Percentiles rank a stretch among this genome's conserved stretches.
Conservation (phyloP, 2,113 vertebrate species). For the Microtus montanus region DNA sequence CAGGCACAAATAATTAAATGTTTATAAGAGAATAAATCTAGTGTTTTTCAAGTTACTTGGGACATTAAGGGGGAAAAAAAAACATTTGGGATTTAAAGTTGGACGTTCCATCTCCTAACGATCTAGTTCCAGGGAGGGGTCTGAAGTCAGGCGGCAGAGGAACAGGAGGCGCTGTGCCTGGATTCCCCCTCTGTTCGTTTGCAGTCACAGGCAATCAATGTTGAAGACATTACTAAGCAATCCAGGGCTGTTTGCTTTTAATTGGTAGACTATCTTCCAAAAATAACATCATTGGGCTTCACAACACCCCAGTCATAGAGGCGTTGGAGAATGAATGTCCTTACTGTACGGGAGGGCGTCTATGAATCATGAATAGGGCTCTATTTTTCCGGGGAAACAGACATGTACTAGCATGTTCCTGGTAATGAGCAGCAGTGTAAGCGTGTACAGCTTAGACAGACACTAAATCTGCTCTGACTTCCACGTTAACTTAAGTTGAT, state of each 20-base stretch:
- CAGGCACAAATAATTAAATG: conserved; percentile 59
- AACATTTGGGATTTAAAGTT: not conserved
- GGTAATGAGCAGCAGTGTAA: conserved; percentile 69
- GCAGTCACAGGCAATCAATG: conserved; percentile 61
- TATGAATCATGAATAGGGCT: conserved; percentile 75
- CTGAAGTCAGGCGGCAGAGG: not conserved
- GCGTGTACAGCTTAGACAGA: conserved; percentile 18
- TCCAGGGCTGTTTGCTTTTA: conserved; percentile 58
- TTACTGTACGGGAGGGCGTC: conserved; percentile 62
- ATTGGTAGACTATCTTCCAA: conserved; percentile 73
- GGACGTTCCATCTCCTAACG: conserved; percentile 7
- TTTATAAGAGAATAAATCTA: conserved; percentile 42
- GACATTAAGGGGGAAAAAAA: not conserved
- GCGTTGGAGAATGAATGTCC: conserved; percentile 77
- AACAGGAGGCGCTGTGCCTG: not conserved
- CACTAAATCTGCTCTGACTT: conserved; percentile 51
- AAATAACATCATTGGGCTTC: conserved; percentile 76
- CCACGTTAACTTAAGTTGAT: conserved; percentile 67
- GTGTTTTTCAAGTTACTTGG: conserved; percentile 39
- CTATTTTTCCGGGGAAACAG: conserved; percentile 78
- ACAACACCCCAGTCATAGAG: conserved; percentile 70
- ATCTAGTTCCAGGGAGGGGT: conserved; percentile 38
- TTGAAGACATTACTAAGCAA: conserved; percentile 59
- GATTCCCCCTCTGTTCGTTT: conserved; percentile 16
- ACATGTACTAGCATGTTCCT: conserved; percentile 58